A percentile compares a stretch with the other conserved stretches of the same genome.
Conservation (phyloP, 1,140 invertebrate genomes). For the Drosophila ercepeae region DNA sequence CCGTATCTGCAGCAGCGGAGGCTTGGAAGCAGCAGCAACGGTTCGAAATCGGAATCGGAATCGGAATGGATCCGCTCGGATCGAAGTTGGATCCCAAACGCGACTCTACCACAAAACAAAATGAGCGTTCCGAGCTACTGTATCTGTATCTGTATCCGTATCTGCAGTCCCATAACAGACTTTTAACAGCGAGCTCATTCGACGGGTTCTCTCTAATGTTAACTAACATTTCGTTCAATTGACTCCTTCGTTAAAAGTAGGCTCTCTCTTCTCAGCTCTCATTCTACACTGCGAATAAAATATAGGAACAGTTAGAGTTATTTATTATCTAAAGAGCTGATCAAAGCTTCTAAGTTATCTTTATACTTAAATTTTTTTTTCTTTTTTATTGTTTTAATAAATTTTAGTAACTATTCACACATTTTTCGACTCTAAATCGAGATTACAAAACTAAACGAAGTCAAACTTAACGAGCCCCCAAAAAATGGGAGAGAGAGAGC, state of each 20-base stretch:
- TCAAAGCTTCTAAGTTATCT: too few relatives aligned
- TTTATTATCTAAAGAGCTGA: too few relatives aligned
- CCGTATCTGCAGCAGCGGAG: slow-evolving; percentile 27
- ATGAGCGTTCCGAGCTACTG: neutral
- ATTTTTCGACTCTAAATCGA: neutral
- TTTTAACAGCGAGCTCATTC: neutral
- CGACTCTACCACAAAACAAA: slow-evolving; percentile 1
- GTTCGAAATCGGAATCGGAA: slow-evolving; percentile 1
- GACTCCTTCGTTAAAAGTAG: too few relatives aligned
- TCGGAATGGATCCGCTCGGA: neutral
- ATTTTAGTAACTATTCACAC: too few relatives aligned
- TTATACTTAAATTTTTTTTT: neutral
- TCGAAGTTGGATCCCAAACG: slow-evolving; percentile 1
- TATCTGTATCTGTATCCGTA: neutral
- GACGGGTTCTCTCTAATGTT: neutral
- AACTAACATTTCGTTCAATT: too few relatives aligned
- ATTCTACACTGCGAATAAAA: neutral
- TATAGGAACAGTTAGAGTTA: too few relatives aligned
- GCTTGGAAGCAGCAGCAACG: slow-evolving; percentile 18
- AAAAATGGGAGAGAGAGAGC: slow-evolving; percentile 10
- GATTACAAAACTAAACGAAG: slow-evolving; percentile 22
- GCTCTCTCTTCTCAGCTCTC: neutral
- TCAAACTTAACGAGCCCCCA: slow-evolving; percentile 11
- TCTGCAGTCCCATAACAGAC: neutral
- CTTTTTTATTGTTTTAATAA: neutral